Base-by-base conservation (phyloP, 2,888 invertebrate species). In the Xanthostigma xanthostigma region DNA sequence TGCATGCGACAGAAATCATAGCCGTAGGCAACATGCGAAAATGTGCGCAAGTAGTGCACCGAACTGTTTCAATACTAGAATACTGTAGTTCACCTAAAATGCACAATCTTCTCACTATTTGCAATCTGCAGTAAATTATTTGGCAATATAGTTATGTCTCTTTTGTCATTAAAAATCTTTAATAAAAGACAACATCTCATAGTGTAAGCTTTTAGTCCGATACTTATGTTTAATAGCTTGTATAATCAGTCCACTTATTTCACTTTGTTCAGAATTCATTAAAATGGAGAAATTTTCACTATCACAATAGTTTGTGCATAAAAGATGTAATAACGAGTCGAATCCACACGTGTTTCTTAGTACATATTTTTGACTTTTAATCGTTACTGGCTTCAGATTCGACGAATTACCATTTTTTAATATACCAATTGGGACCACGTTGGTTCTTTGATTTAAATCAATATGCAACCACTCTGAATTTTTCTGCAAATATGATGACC, bases 391-490 rank as follows among this genome's bases (percentile, higher is more conserved):
- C 41, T 48, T 51, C 12, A 47, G 51, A 35, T 34, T 42, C 27
- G 27, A 35, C 11, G 45, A 35, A 39, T 44, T 44, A 11, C 41
- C 42, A 39, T 47, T 52, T 38, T 51, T 52, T 39, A 52, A 38
- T 36, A 52, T 17, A 39, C 50, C 43, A 38, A 49, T 49, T 37
- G 49, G 49, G 38, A 51, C 35, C 39, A 41, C 43, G 46, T 44
- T 49, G 11, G 33, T 14, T 27, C 43, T 44, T 12, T 34, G 41
- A 37, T 34, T 33, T 46, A 51, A 37, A 41, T 51, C 44, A 39
- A 51, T 50, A 39, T 40, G 41, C 41, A 44, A 27, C 51, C 51
- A 51, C 27, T 51, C 51, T 33, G 41, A 37, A 36, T 46, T 49
- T n/a, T 33, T 41, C 13, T 51, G 49, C 12, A 51, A 39, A 41